Percentiles rank a stretch among this genome's conserved stretches.
phyloP scores from a whole-genome alignment of 2,797 vertebrate species.

The Lepidocolaptes lacrymiger region DNA sequence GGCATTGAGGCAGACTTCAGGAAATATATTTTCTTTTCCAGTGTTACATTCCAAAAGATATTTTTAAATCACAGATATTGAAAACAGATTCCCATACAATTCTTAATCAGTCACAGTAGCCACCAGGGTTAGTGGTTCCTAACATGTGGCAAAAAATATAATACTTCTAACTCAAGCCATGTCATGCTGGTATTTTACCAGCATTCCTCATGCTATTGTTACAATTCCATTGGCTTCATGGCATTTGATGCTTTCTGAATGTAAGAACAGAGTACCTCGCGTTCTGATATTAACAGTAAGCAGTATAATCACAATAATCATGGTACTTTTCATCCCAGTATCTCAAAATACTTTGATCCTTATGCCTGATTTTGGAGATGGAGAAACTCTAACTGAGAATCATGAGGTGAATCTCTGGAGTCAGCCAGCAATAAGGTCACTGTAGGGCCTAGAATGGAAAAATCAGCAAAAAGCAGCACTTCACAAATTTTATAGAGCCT shows the following conservation, averaged over 20 bases:
- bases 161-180: conserved; percentile 53
- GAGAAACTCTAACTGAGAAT: neutral
- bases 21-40: conserved; percentile 48
- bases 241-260: conserved; percentile 17
- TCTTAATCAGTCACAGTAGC: conserved; percentile 61
- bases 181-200: conserved; percentile 46
- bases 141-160: conserved; percentile 52
- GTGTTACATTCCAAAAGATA: conserved; percentile 48
- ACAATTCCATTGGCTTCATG: neutral
- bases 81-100: conserved; percentile 56
- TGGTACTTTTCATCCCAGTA: neutral
- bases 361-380: neutral
- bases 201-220: conserved; percentile 61
- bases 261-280: neutral
- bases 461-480: neutral
- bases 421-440: neutral
- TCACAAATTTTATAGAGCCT: neutral
- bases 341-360: neutral
- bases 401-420: neutral
- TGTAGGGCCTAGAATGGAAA: neutral
- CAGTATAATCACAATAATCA: neutral
- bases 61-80: conserved; percentile 62
- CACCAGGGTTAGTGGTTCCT: conserved; percentile 27
- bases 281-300: neutral
- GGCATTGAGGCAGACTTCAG: neutral